Conservation (phyloP, 2,797 vertebrate species). For the Protosalanx chinensis region DNA sequence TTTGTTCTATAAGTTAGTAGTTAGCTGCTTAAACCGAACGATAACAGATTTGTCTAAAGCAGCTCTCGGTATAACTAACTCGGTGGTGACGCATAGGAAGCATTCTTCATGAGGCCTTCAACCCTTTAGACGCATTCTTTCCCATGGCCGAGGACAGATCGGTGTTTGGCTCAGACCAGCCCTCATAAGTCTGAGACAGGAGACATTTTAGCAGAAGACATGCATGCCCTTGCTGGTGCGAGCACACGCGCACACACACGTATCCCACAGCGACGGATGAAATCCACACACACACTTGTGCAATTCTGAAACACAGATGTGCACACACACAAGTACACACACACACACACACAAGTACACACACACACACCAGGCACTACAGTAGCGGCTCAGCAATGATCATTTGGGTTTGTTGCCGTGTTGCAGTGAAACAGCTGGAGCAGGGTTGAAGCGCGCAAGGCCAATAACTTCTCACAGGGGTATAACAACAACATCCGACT, state of each 20-base stretch:
- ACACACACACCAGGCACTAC: not conserved
- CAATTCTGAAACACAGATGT: not conserved
- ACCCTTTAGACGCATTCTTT: conserved; percentile 36
- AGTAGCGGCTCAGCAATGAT: not conserved
- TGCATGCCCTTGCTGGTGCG: too few relatives aligned
- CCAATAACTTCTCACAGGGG: conserved; percentile 40
- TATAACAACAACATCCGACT: conserved; percentile 42
- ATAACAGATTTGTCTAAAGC: conserved; percentile 1
- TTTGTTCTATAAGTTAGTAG: too few relatives aligned
- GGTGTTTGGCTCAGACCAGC: too few relatives aligned
- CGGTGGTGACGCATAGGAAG: conserved; percentile 43
- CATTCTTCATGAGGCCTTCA: conserved; percentile 46
- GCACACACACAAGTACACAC: not conserved
- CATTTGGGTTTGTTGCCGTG: conserved; percentile 24
- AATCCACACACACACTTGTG: conserved; percentile 15
- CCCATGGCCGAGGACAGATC: conserved; percentile 31
- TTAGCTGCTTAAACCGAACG: not conserved
- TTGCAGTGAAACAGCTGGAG: conserved; percentile 34
- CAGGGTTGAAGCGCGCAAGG: conserved; percentile 20
- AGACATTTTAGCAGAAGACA: not conserved
- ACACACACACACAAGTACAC: not conserved
- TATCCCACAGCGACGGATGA: conserved; percentile 11
- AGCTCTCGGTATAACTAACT: conserved; percentile 19
- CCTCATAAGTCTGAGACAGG: conserved; percentile 31
- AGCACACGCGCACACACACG: not conserved